A percentile compares a stretch with the other conserved stretches of the same genome.
Evolutionary conservation across 1,140 invertebrate species (phyloP).

Genomic region (Euura saliciscinereae): DNA sequence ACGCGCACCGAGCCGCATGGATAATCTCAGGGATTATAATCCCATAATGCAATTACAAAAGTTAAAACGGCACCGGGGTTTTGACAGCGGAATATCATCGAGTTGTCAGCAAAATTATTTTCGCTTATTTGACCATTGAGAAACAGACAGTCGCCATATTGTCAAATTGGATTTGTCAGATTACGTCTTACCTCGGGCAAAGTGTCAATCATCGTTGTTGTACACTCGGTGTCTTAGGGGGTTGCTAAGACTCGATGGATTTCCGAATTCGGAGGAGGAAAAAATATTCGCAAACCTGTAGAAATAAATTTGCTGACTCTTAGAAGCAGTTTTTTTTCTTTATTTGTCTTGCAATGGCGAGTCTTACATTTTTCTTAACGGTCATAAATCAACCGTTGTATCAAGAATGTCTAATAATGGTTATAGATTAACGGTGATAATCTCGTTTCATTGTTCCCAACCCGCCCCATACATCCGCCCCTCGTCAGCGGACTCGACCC

Average conservation of each 20-base stretch:
- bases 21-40: too few species aligned
- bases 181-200: neutral
- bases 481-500: too few species aligned
- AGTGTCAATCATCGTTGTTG: neutral
- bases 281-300: too few species aligned
- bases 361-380: neutral
- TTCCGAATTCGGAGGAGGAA: too few species aligned
- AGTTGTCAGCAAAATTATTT: neutral
- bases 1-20: too few species aligned
- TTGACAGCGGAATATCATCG: neutral
- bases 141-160: neutral
- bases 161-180: slow-evolving; percentile 3
- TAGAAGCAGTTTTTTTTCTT: too few species aligned
- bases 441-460: neutral
- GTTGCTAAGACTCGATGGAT: too few species aligned
- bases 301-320: too few species aligned
- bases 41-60: neutral
- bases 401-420: neutral
- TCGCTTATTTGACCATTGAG: neutral
- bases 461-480: neutral
- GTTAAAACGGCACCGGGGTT: neutral
- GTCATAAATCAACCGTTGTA: neutral
- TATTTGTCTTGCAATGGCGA: too few species aligned
- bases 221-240: too few species aligned
- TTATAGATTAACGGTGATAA: neutral